phyloP scores from a whole-genome alignment of 2,113 vertebrate genomes.

The Puntigrus tetrazona region DNA sequence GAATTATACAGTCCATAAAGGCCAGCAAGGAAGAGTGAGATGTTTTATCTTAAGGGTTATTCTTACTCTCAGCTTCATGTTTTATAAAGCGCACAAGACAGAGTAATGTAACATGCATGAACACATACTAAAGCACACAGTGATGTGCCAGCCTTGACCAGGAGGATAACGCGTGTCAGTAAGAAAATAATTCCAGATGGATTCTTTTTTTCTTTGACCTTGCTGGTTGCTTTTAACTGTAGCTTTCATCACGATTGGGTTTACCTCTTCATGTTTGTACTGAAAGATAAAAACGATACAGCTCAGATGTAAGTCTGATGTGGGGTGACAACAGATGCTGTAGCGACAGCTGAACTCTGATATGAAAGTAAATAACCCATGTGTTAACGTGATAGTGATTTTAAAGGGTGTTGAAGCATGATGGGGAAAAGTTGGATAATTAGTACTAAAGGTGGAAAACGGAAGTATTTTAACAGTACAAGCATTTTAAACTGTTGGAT shows the following conservation, averaged over 20 bases:
- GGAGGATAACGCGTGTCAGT: background rate
- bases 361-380: background rate
- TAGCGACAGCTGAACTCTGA: background rate
- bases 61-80: background rate
- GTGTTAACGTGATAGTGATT: background rate
- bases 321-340: background rate
- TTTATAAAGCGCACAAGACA: background rate
- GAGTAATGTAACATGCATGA: background rate
- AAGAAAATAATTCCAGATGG: background rate
- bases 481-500: background rate
- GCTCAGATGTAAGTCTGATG: slow-evolving; percentile 3
- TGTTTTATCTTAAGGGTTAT: slow-evolving; percentile 25
- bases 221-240: background rate
- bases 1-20: slow-evolving; percentile 41
- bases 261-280: background rate
- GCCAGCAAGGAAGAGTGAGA: background rate
- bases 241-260: slow-evolving; percentile 7
- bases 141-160: background rate
- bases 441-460: background rate
- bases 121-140: background rate
- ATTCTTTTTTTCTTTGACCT: background rate
- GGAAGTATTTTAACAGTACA: background rate
- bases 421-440: background rate
- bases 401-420: background rate
- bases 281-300: slow-evolving; percentile 20